These are phyloP conservation scores for Helicolenus hilgendorfi DNA, from an alignment of 2,797 vertebrate genomes.

Conservation along the genomic window DNA sequence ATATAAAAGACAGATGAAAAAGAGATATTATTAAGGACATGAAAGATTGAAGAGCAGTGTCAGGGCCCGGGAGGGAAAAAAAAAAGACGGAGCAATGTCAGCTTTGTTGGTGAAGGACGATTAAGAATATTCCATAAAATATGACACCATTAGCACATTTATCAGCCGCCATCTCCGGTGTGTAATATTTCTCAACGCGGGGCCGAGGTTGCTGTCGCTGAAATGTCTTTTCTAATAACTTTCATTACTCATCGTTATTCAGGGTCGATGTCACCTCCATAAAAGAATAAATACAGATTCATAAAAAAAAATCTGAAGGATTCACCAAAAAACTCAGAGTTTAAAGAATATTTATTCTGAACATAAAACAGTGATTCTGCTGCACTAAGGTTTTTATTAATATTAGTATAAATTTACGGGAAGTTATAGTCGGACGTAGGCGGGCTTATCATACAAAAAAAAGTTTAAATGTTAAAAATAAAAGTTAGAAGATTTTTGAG, in stretches of 20 bases:
- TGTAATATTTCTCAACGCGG: conserved; percentile 8
- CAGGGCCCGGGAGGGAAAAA: conserved; percentile 22
- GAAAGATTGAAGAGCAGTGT: conserved; percentile 54
- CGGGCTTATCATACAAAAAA: no score
- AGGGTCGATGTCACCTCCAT: conserved; percentile 18
- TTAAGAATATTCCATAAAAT: conserved; percentile 45
- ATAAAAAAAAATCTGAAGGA: neutral
- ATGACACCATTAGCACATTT: conserved; percentile 28
- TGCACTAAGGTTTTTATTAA: neutral
- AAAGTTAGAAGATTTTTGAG: no score
- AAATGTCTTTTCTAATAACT: conserved; percentile 30
- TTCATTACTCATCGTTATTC: conserved; percentile 40
- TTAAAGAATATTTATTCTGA: neutral
- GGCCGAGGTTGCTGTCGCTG: conserved; percentile 3
- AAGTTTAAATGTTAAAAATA: no score
- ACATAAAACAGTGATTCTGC: neutral
- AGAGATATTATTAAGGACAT: conserved; percentile 48
- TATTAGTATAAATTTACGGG: neutral
- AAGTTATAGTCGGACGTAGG: neutral
- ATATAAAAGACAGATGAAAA: conserved; percentile 55
- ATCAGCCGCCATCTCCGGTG: conserved; percentile 10
- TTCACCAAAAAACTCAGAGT: neutral
- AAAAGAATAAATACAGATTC: neutral
- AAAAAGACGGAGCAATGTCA: conserved; percentile 50
- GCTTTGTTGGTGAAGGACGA: conserved; percentile 61